Conservation (phyloP, 2,797 vertebrate species). For the Huso huso region DNA sequence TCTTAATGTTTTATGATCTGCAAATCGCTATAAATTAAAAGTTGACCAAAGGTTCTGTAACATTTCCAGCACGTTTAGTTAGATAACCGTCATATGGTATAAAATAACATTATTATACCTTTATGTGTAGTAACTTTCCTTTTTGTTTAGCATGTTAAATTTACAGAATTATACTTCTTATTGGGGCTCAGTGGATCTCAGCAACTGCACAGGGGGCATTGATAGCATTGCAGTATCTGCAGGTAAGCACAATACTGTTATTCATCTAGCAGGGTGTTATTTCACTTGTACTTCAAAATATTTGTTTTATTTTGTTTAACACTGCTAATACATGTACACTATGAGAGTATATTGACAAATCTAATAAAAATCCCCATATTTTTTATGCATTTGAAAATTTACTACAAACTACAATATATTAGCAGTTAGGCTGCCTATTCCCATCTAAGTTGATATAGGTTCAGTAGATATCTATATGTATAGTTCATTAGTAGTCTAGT, state of each 20-base stretch:
- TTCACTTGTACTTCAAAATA: background rate
- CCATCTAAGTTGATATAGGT: too few species aligned
- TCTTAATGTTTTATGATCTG: too few species aligned
- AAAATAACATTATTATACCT: background rate
- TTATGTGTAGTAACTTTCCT: constrained; percentile 13
- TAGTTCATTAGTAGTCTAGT: too few species aligned
- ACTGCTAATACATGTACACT: background rate
- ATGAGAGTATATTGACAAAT: too few species aligned
- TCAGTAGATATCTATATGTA: too few species aligned
- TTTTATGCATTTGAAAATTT: too few species aligned
- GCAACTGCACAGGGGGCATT: constrained; percentile 66
- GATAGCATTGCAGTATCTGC: constrained; percentile 51
- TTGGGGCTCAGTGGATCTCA: constrained; percentile 68
- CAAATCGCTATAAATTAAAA: too few species aligned
- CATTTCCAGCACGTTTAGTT: too few species aligned
- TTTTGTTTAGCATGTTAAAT: constrained; percentile 52
- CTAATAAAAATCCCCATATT: too few species aligned
- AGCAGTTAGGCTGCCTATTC: too few species aligned
- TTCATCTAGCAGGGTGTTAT: background rate
- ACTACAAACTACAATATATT: too few species aligned
- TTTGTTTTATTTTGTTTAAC: background rate
- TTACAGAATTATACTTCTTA: constrained; percentile 53
- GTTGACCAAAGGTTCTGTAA: too few species aligned
- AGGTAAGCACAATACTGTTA: constrained; percentile 37
- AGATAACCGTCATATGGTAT: background rate